Evolutionary conservation across 2,797 vertebrate genomes (phyloP).

Genomic region (Vipera latastei): DNA sequence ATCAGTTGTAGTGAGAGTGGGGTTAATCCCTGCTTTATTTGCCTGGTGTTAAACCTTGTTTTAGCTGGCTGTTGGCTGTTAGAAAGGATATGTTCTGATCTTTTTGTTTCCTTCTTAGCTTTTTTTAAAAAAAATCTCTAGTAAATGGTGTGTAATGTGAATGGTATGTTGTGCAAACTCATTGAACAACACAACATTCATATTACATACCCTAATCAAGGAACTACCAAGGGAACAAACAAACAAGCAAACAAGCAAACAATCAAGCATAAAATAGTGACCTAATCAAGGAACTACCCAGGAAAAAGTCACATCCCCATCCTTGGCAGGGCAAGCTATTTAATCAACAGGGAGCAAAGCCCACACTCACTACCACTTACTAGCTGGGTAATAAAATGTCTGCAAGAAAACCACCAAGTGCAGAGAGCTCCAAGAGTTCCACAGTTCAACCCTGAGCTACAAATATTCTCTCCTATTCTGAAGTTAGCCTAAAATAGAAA

Average conservation of each 20-base stretch:
- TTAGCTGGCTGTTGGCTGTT: not conserved
- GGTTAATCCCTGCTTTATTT: not conserved
- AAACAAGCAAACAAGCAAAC: not conserved
- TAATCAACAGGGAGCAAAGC: not conserved
- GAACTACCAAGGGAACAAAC: not conserved
- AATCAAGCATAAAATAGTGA: not conserved
- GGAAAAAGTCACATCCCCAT: not conserved
- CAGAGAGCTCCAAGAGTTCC: not conserved
- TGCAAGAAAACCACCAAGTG: not conserved
- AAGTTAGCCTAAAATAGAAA: not conserved
- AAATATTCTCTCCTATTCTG: not conserved
- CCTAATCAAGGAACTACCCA: not conserved
- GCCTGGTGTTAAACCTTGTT: not conserved
- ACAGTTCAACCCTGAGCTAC: not conserved
- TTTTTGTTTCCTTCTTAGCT: not conserved
- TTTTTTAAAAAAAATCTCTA: not conserved
- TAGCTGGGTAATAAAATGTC: not conserved
- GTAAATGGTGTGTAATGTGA: not conserved
- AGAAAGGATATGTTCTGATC: not conserved
- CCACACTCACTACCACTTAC: not conserved
- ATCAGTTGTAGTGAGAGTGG: not conserved
- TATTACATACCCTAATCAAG: not conserved
- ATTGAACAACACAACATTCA: not conserved
- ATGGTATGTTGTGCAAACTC: not conserved
- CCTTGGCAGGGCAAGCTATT: not conserved